Evolutionary conservation across 2,888 invertebrate species (phyloP), one percentile per base, ranked within the genome.

Genomic region (Ptychoptera albimana): DNA sequence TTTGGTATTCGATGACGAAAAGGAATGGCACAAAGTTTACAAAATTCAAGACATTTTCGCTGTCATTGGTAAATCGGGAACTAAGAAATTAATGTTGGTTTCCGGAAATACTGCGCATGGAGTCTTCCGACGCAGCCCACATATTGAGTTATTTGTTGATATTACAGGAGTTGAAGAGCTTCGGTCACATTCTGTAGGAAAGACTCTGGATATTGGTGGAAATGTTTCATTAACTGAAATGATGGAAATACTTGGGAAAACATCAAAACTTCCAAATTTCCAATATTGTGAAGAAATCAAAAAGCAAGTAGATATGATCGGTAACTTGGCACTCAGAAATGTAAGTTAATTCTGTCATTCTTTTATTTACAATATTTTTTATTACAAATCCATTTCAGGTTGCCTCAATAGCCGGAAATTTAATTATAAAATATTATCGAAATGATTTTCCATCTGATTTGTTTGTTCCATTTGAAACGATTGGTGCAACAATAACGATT

Each of bases 71-170:
- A 35, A n/a, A 38, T 64, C 71, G 50, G 65, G 67, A 2, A 51
- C 61, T 23, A 57, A 60, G 4, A 64, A 61, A 30, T 80, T 77
- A 52, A 67, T 72, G 51, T 57, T 84, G 1, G 71, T 83, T 3
- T 78, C 74, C 31, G 82, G 83, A 10, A 82, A 82, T 55, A 82
- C 82, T 3, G 78, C 75, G 11, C 74, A 72, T 61, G 83, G 82
- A 6, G 58, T 63, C 6, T 63, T 55, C 48, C 56, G 57, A 8
- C 37, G 50, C 14, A 43, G 31, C 34, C 29, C 39, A 8, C n/a
- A 43, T 31, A 39, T 47, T 45, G 63, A 68, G 49, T 57, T 72
- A 7, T 69, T 75, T 37, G 73, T 82, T 44, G 78, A 81, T 51
- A 64, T 80, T 2, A 70, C 68, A 37, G 61, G 63, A 11, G 65